Evolutionary conservation across 2,888 invertebrate species (phyloP).

Genomic region (Standfussiana lucernea): DNA sequence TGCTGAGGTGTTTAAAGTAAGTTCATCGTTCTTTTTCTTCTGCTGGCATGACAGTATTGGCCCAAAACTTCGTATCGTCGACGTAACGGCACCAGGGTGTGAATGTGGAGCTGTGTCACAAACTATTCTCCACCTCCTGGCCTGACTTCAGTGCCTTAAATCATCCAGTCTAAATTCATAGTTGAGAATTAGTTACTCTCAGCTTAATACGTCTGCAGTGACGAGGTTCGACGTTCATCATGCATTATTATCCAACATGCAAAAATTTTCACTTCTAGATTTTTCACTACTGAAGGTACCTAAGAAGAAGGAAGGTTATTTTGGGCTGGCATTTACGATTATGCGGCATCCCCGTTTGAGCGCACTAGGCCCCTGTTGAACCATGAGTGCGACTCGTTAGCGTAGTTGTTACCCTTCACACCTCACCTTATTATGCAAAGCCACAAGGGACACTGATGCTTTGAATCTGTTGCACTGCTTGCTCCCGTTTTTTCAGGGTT

Average conservation of each 20-base stretch:
- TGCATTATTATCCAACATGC: background rate
- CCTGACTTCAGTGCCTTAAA: too few relatives aligned
- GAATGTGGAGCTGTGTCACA: too few relatives aligned
- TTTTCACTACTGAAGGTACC: background rate
- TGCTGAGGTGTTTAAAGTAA: conserved; percentile 93
- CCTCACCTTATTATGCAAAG: background rate
- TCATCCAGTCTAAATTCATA: too few relatives aligned
- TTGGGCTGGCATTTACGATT: background rate
- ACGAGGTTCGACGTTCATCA: background rate
- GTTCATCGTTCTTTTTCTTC: conserved; percentile 55
- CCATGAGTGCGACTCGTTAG: background rate
- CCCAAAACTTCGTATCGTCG: too few relatives aligned
- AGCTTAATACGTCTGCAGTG: background rate
- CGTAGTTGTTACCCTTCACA: background rate
- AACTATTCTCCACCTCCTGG: too few relatives aligned
- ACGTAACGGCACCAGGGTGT: too few relatives aligned
- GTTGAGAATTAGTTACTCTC: background rate
- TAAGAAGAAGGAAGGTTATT: background rate
- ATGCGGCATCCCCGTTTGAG: background rate
- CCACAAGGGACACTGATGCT: background rate
- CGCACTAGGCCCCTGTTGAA: background rate
- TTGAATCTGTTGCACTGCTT: too few relatives aligned
- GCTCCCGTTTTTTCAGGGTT: background rate
- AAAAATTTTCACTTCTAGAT: background rate
- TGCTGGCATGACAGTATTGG: too few relatives aligned